phyloP scores from a whole-genome alignment of 2,797 vertebrate genomes.

The Otolemur crassicaudatus region DNA sequence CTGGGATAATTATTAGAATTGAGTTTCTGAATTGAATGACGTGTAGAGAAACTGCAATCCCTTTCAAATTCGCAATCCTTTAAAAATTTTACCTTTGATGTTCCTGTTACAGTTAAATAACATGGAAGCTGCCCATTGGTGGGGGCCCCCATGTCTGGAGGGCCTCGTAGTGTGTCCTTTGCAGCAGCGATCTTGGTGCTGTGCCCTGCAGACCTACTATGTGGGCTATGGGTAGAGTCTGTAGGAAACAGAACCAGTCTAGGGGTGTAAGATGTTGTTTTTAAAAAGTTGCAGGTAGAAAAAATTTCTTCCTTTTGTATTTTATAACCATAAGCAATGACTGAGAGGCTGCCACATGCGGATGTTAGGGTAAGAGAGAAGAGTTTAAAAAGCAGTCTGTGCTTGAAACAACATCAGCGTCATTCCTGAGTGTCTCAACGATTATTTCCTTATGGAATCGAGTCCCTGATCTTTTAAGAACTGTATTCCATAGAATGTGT shows the following conservation, averaged over 20 bases:
- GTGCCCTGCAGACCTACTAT: background rate
- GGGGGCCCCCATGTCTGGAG: background rate
- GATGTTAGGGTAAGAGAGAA: background rate
- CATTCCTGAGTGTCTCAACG: background rate
- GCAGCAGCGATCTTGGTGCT: background rate
- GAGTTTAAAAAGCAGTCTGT: background rate
- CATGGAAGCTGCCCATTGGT: background rate
- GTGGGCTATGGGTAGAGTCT: background rate
- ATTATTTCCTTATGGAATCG: background rate
- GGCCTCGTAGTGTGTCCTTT: background rate
- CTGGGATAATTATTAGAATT: conserved; percentile 2
- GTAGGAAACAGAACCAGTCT: background rate
- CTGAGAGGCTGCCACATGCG: background rate
- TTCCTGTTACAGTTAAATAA: background rate
- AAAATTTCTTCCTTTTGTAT: background rate
- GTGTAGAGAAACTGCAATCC: background rate
- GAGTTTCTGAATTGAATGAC: conserved; percentile 33
- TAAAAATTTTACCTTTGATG: background rate
- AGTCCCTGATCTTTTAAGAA: conserved; percentile 20
- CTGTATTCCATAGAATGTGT: background rate
- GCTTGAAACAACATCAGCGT: background rate
- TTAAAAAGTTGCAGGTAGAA: background rate
- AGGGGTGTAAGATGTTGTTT: background rate
- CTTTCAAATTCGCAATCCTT: background rate
- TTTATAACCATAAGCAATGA: background rate